These are phyloP conservation scores for Synanthedon tipuliformis DNA, from an alignment of 2,888 invertebrate genomes.

Conservation along the genomic window DNA sequence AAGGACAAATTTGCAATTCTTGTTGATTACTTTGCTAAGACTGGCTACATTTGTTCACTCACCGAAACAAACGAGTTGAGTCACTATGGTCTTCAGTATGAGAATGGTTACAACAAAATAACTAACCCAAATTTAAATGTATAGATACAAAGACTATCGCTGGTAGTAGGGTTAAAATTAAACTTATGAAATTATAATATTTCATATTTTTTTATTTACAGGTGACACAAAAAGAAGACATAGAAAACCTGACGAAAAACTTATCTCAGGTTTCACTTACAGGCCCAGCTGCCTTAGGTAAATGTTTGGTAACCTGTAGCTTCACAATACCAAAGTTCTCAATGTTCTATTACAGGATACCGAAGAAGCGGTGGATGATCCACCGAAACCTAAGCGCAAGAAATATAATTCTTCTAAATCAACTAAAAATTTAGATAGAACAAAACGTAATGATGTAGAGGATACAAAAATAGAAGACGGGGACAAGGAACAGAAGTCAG, in stretches of 20 bases:
- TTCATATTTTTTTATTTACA: constrained; percentile 22
- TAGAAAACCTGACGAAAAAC: constrained; percentile 61
- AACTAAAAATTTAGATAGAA: constrained; percentile 8
- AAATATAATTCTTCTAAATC: constrained; percentile 11
- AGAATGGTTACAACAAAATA: too few relatives aligned
- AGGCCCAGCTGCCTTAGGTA: constrained; percentile 63
- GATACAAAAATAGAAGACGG: constrained; percentile 9
- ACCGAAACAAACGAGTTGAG: too few relatives aligned
- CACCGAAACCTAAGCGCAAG: constrained; percentile 34
- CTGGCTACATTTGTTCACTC: too few relatives aligned
- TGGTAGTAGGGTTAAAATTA: too few relatives aligned
- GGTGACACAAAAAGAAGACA: constrained; percentile 39
- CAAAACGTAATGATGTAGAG: constrained; percentile 5
- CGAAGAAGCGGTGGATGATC: constrained; percentile 20
- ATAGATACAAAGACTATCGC: too few relatives aligned
- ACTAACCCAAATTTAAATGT: too few relatives aligned
- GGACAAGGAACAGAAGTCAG: not conserved
- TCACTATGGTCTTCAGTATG: too few relatives aligned
- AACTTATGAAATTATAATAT: not conserved
- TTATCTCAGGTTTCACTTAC: constrained; percentile 64
- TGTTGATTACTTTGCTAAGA: too few relatives aligned
- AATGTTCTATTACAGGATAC: constrained; percentile 60
- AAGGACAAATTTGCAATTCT: too few relatives aligned
- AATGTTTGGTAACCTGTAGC: constrained; percentile 44
- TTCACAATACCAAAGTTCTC: constrained; percentile 49